Evolutionary conservation across 1,140 invertebrate genomes (phyloP).

Genomic region (Coptotermes formosanus): DNA sequence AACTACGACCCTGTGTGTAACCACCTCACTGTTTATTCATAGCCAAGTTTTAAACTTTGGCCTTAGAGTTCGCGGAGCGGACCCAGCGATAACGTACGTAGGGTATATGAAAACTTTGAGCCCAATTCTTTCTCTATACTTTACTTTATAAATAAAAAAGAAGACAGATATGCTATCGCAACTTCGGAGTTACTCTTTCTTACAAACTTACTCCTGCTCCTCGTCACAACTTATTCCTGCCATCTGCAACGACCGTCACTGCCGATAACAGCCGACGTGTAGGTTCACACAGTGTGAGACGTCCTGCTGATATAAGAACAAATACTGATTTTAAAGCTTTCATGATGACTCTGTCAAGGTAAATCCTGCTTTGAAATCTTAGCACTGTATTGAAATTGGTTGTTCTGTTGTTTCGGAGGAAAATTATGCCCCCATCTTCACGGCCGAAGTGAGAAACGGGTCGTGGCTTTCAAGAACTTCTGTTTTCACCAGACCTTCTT

Average conservation of each 20-base stretch:
- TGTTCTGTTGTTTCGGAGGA: no score
- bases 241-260: neutral
- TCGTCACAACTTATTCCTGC: neutral
- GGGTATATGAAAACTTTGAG: neutral
- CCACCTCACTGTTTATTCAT: constrained; percentile 11
- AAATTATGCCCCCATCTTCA: no score
- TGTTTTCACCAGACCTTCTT: no score
- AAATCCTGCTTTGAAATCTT: no score
- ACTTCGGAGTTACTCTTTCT: neutral
- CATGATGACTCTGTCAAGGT: no score
- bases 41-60: neutral
- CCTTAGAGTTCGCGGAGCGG: neutral
- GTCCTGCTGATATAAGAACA: neutral
- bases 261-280: neutral
- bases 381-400: no score
- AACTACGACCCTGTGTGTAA: neutral
- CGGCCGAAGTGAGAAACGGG: no score
- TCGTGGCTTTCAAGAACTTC: no score
- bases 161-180: neutral
- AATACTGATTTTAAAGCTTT: no score
- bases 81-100: constrained; percentile 14
- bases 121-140: constrained; percentile 14
- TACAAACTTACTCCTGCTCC: neutral
- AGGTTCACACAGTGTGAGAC: neutral
- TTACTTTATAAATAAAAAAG: constrained; percentile 12